Evolutionary conservation across 1,140 invertebrate genomes (phyloP).

Genomic region (Heliconius himera): DNA sequence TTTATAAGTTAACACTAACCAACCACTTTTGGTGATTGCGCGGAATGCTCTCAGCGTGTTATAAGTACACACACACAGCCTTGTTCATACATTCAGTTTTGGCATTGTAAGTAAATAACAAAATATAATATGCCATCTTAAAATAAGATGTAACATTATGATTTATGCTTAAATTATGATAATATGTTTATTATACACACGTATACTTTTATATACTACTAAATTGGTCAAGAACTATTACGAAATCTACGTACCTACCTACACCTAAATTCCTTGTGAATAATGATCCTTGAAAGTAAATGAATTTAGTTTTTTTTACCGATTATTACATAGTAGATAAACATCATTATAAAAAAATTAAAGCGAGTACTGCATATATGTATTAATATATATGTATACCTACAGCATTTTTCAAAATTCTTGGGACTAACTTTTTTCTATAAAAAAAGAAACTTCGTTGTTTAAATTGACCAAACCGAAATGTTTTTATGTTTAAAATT

Average conservation of each 20-base stretch:
- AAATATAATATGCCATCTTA: not conserved
- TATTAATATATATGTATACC: not conserved
- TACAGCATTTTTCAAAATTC: too few relatives aligned
- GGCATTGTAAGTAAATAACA: not conserved
- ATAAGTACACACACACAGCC: not conserved
- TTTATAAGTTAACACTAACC: not conserved
- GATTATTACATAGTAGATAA: not conserved
- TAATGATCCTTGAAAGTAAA: conserved; percentile 28
- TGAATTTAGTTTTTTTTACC: conserved; percentile 8
- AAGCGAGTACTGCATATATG: not conserved
- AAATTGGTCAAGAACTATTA: not conserved
- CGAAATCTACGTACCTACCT: conserved; percentile 15
- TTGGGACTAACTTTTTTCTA: too few relatives aligned
- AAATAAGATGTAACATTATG: not conserved
- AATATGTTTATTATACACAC: not conserved
- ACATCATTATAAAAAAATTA: not conserved
- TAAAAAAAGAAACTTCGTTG: too few relatives aligned
- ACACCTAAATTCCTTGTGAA: conserved; percentile 18
- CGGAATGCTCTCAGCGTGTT: not conserved
- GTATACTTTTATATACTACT: not conserved
- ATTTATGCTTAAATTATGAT: not conserved
- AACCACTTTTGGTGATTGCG: not conserved
- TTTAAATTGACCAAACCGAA: too few relatives aligned
- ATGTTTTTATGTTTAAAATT: too few relatives aligned
- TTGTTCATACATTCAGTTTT: not conserved